Evolutionary conservation across 2,113 vertebrate species (phyloP).

Genomic region (Irena cyanogastra): DNA sequence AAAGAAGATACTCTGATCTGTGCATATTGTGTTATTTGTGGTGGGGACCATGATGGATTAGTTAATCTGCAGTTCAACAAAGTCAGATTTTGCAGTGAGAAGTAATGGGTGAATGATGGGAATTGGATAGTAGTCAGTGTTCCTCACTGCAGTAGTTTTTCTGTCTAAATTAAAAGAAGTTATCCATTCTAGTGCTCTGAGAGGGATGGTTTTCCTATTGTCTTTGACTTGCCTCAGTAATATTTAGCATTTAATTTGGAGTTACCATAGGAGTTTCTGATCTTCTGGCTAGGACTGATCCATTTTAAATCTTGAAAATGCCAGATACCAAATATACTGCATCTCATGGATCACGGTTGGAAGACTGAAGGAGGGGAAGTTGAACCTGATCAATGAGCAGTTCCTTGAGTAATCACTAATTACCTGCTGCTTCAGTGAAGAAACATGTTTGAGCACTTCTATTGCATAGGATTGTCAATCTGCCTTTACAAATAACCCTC

Average conservation of each 20-base stretch:
- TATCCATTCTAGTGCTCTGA: background rate
- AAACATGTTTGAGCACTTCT: background rate
- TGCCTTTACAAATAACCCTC: background rate
- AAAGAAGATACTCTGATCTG: background rate
- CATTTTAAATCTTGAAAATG: background rate
- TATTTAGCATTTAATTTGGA: background rate
- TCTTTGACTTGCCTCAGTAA: background rate
- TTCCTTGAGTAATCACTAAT: background rate
- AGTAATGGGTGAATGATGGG: background rate
- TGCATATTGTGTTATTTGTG: background rate
- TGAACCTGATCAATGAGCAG: background rate
- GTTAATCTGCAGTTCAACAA: background rate
- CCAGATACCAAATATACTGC: fast-evolving
- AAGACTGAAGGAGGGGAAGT: background rate
- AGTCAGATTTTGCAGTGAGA: background rate
- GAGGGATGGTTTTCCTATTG: background rate
- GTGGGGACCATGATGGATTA: background rate
- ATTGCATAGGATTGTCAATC: background rate
- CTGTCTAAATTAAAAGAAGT: background rate
- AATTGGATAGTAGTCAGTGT: background rate
- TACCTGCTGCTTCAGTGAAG: background rate
- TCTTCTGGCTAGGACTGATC: background rate
- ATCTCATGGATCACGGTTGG: background rate
- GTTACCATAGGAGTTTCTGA: background rate
- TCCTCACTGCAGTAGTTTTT: background rate